Percentiles rank a stretch among this genome's conserved stretches.
phyloP scores from a whole-genome alignment of 2,113 vertebrate genomes.

The Echinops telfairi region DNA sequence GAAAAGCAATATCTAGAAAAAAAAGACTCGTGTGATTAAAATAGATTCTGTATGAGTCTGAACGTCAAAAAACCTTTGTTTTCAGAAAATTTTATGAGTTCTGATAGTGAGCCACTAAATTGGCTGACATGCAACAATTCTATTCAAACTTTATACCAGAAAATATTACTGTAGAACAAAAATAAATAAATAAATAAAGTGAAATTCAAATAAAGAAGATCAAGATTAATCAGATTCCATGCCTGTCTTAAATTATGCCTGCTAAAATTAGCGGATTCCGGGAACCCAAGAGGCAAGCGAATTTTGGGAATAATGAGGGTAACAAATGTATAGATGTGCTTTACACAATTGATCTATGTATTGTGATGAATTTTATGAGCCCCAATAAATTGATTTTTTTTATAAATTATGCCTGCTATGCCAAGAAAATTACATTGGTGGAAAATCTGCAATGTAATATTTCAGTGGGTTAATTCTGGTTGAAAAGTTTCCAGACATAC shows the following conservation, averaged over 20 bases:
- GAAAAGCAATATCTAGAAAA: conserved; percentile 1
- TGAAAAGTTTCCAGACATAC: conserved; percentile 20
- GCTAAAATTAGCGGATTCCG: no score
- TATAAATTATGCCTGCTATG: background rate
- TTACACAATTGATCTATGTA: no score
- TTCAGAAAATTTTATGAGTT: no score
- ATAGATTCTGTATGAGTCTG: background rate
- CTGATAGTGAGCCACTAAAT: background rate
- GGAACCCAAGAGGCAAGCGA: no score
- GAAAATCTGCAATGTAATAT: conserved; percentile 49
- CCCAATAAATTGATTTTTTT: no score
- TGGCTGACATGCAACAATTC: background rate
- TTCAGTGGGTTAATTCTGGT: conserved; percentile 1
- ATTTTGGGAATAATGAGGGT: no score
- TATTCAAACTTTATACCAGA: background rate
- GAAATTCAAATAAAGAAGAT: conserved; percentile 37
- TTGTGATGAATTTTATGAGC: no score
- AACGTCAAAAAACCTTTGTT: background rate
- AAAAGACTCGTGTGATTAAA: background rate
- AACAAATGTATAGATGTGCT: no score
- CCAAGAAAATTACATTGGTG: conserved; percentile 26
- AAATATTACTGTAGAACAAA: background rate
- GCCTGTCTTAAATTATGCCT: background rate
- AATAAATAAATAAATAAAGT: background rate
- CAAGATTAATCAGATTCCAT: background rate